Conservation (phyloP, 2,888 invertebrate genomes). For the Lepeophtheirus nordmannii region DNA sequence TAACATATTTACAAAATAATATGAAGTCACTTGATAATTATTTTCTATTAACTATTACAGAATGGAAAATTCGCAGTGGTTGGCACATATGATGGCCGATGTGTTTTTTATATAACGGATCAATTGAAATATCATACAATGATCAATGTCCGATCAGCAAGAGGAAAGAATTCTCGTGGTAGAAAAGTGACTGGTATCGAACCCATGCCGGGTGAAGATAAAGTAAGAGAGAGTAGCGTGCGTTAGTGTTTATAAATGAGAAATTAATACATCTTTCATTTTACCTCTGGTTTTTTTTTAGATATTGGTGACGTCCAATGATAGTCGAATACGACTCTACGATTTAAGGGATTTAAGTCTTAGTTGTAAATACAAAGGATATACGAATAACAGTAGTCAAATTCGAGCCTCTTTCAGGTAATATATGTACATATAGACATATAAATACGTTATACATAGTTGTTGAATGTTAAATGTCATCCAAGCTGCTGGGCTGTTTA, state of each 20-base stretch:
- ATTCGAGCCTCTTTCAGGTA: conserved; percentile 79
- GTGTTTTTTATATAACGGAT: conserved; percentile 95
- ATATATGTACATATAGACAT: no score
- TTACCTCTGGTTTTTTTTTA: conserved; percentile 28
- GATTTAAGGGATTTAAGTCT: conserved; percentile 84
- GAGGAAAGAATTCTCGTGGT: conserved; percentile 88
- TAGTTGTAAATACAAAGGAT: conserved; percentile 87
- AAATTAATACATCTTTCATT: background rate
- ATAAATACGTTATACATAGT: background rate
- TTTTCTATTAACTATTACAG: conserved; percentile 37
- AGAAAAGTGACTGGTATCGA: conserved; percentile 94
- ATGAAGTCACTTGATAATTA: conserved; percentile 3
- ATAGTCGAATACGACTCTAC: conserved; percentile 86
- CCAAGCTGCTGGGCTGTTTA: no score
- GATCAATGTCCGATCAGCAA: conserved; percentile 82
- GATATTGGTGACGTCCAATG: conserved; percentile 91
- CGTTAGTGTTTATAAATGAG: background rate
- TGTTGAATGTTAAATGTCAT: background rate
- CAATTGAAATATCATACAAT: conserved; percentile 95
- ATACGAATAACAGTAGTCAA: conserved; percentile 84
- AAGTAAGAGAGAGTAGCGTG: conserved; percentile 35
- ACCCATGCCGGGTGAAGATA: conserved; percentile 86
- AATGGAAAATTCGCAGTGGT: conserved; percentile 97
- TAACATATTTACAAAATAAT: background rate
- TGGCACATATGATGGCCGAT: conserved; percentile 93